Evolutionary conservation across 1,140 invertebrate species (phyloP), one percentile per base, ranked within the genome.

Genomic region (Pinna nobilis): DNA sequence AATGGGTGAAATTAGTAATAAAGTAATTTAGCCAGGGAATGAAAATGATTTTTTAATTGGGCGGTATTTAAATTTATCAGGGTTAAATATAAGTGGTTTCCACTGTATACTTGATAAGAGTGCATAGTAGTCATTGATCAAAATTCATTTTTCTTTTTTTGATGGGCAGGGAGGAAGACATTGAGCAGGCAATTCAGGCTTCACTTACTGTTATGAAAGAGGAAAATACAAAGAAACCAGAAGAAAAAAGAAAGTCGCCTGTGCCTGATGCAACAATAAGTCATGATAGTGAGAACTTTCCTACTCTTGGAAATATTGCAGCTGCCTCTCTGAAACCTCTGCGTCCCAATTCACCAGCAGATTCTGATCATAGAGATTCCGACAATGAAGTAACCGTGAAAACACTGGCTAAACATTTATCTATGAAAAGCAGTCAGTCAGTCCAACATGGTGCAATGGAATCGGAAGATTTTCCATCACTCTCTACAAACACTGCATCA

Each of bases 381-480:
- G 70, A 66, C 32, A 65, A 61, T 18, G 72, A 69, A 61, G 50
- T 28, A 57, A n/a, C 41, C 35, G 57, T 63, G 55, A 18, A 66
- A 47, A 76, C 80, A 25, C 68, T 80, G 39, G 84, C 83, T 11
- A 70, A 80, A 20, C 74, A 69, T 55, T 55, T 83, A 61, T 80
- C 81, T 9, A 66, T 74, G 33, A 69, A 74, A 13, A 79, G 74
- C 49, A 77, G 73, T 41, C 73, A 75, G 63, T 83, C 81, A 11
- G 80, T 83, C 5, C 78, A 82, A 51, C 78, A 80, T 71, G 79
- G 81, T 39, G 33, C 32, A 30, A 35, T 79, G 47, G 57, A 32
- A n/a, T 47, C 74, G 41, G 77, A 83, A 37, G 86, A 88, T 55
- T 88, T 88, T 60, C 86, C 86, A 50, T 49, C 78, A 47, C 73